Percentiles rank a stretch among this genome's conserved stretches.
Evolutionary conservation across 1,140 invertebrate genomes (phyloP).

Genomic region (Drosophila ficusphila): DNA sequence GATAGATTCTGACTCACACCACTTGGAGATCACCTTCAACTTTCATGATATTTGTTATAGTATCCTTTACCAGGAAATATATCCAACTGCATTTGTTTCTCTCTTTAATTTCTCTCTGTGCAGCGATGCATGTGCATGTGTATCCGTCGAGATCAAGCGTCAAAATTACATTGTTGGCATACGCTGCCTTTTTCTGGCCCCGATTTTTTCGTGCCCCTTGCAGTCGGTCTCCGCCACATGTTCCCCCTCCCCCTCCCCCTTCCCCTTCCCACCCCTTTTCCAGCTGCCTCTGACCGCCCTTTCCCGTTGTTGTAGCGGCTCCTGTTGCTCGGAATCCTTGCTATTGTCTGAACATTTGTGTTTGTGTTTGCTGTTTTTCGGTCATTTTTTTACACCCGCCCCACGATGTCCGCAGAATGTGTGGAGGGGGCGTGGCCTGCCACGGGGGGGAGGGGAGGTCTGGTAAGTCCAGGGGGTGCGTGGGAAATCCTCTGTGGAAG

Average conservation of each 20-base stretch:
- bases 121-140: conserved; percentile 11
- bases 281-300: not conserved
- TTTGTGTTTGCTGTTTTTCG: conserved; percentile 27
- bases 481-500: not conserved
- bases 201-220: not conserved
- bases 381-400: conserved; percentile 12
- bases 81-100: too few relatives aligned
- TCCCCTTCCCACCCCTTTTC: not conserved
- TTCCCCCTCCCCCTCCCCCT: conserved; percentile 3
- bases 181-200: conserved; percentile 51
- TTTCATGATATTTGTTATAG: too few relatives aligned
- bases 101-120: not conserved
- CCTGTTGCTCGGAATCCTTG: conserved; percentile 76
- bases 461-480: not conserved
- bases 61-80: too few relatives aligned
- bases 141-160: conserved; percentile 70
- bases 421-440: not conserved
- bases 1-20: too few relatives aligned
- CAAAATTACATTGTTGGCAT: conserved; percentile 82
- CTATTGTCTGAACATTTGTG: conserved; percentile 46
- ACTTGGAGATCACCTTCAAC: too few relatives aligned
- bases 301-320: conserved; percentile 50
- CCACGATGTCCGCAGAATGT: conserved; percentile 57
- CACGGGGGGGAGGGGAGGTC: not conserved
- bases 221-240: not conserved